A percentile compares a stretch with the other conserved stretches of the same genome.
These are phyloP conservation scores for Drosophila leontia DNA, from an alignment of 1,140 invertebrate species.

Conservation along the genomic window DNA sequence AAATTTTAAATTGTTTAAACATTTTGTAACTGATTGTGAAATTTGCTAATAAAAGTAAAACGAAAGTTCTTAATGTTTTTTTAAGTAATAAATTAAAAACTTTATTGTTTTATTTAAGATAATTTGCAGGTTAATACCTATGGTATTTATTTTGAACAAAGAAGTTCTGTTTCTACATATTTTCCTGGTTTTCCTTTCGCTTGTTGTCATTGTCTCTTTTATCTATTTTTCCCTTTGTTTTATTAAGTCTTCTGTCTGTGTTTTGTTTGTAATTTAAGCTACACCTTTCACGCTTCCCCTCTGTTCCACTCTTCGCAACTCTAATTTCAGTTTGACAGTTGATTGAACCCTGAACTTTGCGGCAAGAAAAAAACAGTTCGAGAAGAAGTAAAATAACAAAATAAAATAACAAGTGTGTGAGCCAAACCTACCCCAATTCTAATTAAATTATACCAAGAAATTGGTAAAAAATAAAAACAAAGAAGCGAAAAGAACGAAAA, in stretches of 20 bases:
- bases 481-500: background rate
- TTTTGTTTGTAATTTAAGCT: conserved; percentile 50
- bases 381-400: conserved; percentile 24
- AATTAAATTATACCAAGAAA: conserved; percentile 64
- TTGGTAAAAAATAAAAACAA: conserved; percentile 14
- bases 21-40: no score
- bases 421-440: conserved; percentile 62
- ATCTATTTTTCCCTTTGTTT: conserved; percentile 5
- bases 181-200: background rate
- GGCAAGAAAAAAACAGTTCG: conserved; percentile 15
- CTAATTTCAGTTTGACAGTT: conserved; percentile 60
- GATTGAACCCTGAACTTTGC: conserved; percentile 71
- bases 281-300: conserved; percentile 13
- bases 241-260: conserved; percentile 17
- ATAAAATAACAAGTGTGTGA: conserved; percentile 5
- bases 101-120: background rate
- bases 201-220: background rate
- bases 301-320: conserved; percentile 27
- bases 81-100: background rate
- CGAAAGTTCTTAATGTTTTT: background rate
- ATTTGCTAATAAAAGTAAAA: background rate
- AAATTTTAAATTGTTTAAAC: no score
- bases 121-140: background rate
- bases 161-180: background rate
- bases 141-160: background rate